phyloP scores from a whole-genome alignment of 2,888 invertebrate species.

The Yponomeuta cagnagella region DNA sequence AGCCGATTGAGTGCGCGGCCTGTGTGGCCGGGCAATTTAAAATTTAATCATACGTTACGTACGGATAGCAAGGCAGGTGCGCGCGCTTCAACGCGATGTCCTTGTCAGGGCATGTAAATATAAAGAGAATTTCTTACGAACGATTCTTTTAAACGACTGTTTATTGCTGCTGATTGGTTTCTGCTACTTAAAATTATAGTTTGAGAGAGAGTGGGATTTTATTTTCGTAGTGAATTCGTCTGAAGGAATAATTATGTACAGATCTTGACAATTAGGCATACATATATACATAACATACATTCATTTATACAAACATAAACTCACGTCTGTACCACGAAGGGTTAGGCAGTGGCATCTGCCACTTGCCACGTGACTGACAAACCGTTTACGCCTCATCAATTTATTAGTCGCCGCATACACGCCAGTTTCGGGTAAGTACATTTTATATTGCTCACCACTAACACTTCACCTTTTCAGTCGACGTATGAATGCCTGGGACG shows the following conservation, averaged over 20 bases:
- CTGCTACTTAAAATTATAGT: background rate
- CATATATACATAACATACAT: too few relatives aligned
- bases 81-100: background rate
- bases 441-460: too few relatives aligned
- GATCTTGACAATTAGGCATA: too few relatives aligned
- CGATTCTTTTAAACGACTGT: background rate
- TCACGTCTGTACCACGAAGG: too few relatives aligned
- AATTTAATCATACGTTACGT: slow-evolving; percentile 49
- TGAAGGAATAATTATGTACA: background rate
- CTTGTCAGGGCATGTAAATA: slow-evolving; percentile 4
- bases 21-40: slow-evolving; percentile 51
- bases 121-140: background rate
- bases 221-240: background rate
- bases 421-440: too few relatives aligned
- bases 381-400: too few relatives aligned
- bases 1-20: slow-evolving; percentile 36
- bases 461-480: too few relatives aligned
- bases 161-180: background rate
- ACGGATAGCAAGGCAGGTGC: slow-evolving; percentile 27
- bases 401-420: too few relatives aligned
- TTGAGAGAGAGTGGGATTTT: background rate
- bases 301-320: too few relatives aligned
- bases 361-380: too few relatives aligned
- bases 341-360: too few relatives aligned
- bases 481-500: too few relatives aligned